phyloP scores from a whole-genome alignment of 2,888 invertebrate genomes.

The Drosophila phalerata region DNA sequence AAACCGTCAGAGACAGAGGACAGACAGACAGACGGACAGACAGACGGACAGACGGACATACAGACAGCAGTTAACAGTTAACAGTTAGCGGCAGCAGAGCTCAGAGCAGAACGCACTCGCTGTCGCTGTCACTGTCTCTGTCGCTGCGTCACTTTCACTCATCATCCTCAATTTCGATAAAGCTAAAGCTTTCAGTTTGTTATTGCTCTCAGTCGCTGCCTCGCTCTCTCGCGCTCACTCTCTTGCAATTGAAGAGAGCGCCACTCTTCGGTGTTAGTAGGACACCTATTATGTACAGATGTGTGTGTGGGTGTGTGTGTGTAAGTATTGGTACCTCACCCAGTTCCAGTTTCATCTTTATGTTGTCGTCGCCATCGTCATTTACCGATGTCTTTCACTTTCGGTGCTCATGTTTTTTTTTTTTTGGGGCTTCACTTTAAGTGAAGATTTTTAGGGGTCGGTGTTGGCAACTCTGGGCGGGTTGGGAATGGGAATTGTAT shows the following conservation, averaged over 20 bases:
- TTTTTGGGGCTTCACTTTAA: conserved; percentile 25
- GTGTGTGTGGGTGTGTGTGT: conserved; percentile 3
- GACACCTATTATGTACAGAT: conserved; percentile 20
- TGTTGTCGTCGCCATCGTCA: conserved; percentile 43
- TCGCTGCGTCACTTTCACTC: conserved; percentile 69
- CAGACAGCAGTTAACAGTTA: conserved; percentile 54
- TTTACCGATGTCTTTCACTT: conserved; percentile 56
- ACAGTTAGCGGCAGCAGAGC: conserved; percentile 28
- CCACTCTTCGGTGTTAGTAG: conserved; percentile 59
- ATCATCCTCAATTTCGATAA: conserved; percentile 53
- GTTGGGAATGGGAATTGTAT: conserved; percentile 8
- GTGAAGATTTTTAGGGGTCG: conserved; percentile 12
- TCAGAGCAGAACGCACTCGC: conserved; percentile 32
- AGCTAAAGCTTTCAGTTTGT: conserved; percentile 51
- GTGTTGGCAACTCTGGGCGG: conserved; percentile 9
- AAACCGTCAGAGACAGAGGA: conserved; percentile 83
- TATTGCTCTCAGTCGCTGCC: conserved; percentile 26
- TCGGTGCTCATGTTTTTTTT: conserved; percentile 44
- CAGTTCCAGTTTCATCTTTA: conserved; percentile 9
- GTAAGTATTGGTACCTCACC: conserved; percentile 24
- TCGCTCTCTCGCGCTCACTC: conserved; percentile 6
- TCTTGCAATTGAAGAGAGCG: background rate
- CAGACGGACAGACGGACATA: too few relatives aligned
- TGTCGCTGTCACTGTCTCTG: conserved; percentile 54
- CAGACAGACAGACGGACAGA: too few relatives aligned